These are phyloP conservation scores for Mimachlamys varia DNA, from an alignment of 2,888 invertebrate genomes.

Conservation along the genomic window DNA sequence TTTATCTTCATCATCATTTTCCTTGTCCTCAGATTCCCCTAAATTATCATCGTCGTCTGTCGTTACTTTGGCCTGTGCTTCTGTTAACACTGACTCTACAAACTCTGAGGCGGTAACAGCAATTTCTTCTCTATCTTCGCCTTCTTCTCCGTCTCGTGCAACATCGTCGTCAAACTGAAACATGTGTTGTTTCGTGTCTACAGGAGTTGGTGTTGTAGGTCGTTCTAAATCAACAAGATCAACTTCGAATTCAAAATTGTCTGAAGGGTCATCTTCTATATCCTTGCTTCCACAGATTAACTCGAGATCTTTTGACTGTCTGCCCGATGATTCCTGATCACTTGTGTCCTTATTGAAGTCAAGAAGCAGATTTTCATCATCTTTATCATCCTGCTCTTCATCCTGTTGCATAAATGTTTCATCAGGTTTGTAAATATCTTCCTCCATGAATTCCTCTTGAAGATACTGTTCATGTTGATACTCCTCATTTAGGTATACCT, in stretches of 20 bases:
- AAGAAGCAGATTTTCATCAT: slow-evolving; percentile 47
- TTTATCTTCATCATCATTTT: slow-evolving; percentile 44
- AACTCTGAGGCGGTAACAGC: slow-evolving; percentile 74
- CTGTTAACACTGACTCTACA: slow-evolving; percentile 76
- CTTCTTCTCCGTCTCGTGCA: slow-evolving; percentile 42
- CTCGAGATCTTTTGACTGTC: slow-evolving; percentile 44
- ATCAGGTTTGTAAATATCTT: slow-evolving; percentile 56
- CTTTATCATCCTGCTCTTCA: slow-evolving; percentile 56
- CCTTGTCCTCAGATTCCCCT: slow-evolving; percentile 53
- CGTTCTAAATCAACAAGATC: slow-evolving; percentile 83
- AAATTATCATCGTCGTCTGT: slow-evolving; percentile 57
- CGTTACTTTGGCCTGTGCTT: slow-evolving; percentile 72
- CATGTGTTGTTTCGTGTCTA: slow-evolving; percentile 67
- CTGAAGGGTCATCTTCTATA: slow-evolving; percentile 53
- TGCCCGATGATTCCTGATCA: slow-evolving; percentile 28
- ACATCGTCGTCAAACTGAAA: slow-evolving; percentile 42
- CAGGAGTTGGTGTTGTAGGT: slow-evolving; percentile 83
- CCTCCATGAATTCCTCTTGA: slow-evolving; percentile 44
- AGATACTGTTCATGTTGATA: background rate
- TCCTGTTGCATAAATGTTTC: slow-evolving; percentile 59
- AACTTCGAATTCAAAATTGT: slow-evolving; percentile 60
- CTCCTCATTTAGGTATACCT: background rate
- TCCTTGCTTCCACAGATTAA: slow-evolving; percentile 49
- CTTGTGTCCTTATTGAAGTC: slow-evolving; percentile 26
- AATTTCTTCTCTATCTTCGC: slow-evolving; percentile 59